Evolutionary conservation across 2,888 invertebrate species (phyloP).

Genomic region (Thereva nobilitata): DNA sequence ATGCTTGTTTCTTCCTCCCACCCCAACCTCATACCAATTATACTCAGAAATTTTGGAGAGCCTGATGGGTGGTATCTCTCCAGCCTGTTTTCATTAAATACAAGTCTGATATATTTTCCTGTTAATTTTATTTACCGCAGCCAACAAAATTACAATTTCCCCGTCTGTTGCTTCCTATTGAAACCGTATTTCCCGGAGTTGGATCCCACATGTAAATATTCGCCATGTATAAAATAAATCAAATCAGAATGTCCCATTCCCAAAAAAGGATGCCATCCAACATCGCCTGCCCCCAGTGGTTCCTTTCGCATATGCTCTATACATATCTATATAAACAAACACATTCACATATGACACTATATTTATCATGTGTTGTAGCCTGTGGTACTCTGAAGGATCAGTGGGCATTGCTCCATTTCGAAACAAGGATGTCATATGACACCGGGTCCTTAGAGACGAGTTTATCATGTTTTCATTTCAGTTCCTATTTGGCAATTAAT

Average conservation of each 20-base stretch:
- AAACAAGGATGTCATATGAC: slow-evolving; percentile 36
- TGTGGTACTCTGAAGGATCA: slow-evolving; percentile 27
- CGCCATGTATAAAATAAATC: slow-evolving; percentile 32
- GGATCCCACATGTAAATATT: slow-evolving; percentile 29
- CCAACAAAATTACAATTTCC: slow-evolving; percentile 7
- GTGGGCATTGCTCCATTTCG: slow-evolving; percentile 34
- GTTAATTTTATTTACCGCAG: neutral
- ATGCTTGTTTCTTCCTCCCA: too few relatives aligned
- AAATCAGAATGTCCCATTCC: slow-evolving; percentile 38
- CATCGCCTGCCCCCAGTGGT: too few relatives aligned
- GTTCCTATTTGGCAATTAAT: slow-evolving; percentile 33
- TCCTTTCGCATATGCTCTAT: too few relatives aligned
- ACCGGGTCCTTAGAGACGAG: slow-evolving; percentile 26
- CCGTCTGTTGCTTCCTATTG: slow-evolving; percentile 13
- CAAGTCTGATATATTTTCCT: neutral
- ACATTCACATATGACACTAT: neutral
- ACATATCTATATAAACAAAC: too few relatives aligned
- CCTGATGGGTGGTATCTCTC: too few relatives aligned
- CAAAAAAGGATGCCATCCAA: neutral
- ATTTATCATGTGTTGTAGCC: neutral
- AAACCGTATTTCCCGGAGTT: neutral
- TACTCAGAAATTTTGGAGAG: too few relatives aligned
- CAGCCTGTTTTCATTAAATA: too few relatives aligned
- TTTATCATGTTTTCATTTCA: slow-evolving; percentile 27
- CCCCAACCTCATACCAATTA: too few relatives aligned